Conservation (phyloP, 2,888 invertebrate genomes). For the Sepioteuthis lessoniana region DNA sequence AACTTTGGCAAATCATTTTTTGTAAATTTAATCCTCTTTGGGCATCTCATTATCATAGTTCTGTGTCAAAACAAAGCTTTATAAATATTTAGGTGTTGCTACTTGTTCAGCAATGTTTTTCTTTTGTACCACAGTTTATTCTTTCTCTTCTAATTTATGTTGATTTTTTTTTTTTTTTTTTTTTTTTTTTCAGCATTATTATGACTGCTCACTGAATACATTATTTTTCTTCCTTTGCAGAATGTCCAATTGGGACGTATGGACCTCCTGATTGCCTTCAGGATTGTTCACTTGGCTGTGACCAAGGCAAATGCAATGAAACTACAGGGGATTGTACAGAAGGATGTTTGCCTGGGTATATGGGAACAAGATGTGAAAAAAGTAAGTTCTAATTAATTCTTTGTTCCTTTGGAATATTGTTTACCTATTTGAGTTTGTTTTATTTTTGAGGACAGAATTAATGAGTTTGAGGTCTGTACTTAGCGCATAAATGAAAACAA, state of each 20-base stretch:
- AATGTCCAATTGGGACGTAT: conserved; percentile 39
- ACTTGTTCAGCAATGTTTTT: too few species aligned
- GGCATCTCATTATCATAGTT: too few species aligned
- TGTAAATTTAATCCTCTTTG: too few species aligned
- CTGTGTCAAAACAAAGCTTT: too few species aligned
- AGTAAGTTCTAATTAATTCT: not conserved
- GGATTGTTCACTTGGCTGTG: conserved; percentile 43
- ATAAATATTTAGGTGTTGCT: too few species aligned
- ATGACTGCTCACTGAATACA: not conserved
- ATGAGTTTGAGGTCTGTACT: not conserved
- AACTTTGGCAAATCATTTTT: too few species aligned
- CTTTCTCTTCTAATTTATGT: too few species aligned
- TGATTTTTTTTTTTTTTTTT: too few species aligned
- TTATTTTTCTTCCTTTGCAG: not conserved
- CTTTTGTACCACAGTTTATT: too few species aligned
- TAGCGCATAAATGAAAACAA: not conserved
- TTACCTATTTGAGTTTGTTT: not conserved
- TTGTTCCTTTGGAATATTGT: not conserved
- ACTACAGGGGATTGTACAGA: conserved; percentile 42
- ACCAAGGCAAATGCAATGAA: conserved; percentile 37
- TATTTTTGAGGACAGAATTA: not conserved
- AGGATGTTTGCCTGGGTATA: conserved; percentile 45
- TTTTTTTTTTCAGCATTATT: too few species aligned
- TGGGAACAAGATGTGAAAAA: conserved; percentile 15
- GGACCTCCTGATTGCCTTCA: conserved; percentile 43